These are phyloP conservation scores for Halichondria panicea DNA, from an alignment of 37 sponge, comb jelly and placozoan species.

Conservation along the genomic window DNA sequence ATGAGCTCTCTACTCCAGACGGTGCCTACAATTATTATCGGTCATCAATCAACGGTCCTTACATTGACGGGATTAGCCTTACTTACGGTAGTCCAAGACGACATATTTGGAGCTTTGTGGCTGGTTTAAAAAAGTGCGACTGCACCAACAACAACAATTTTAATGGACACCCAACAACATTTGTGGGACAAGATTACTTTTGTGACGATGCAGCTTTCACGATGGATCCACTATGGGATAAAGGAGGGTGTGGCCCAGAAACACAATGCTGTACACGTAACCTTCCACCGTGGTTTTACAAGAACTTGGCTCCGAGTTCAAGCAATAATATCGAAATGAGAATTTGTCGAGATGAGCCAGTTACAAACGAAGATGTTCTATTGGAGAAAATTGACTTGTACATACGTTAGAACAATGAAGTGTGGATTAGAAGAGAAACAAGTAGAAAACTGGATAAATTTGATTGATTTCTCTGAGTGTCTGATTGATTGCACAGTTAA, in stretches of 20 bases:
- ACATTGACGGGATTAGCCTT: conserved; percentile 13
- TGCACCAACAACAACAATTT: conserved; percentile 1
- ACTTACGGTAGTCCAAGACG: conserved; percentile 4
- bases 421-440: too few species aligned
- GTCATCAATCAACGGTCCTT: background rate
- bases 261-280: background rate
- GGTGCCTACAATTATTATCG: background rate
- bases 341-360: background rate
- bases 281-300: conserved; percentile 34
- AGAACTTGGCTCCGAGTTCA: background rate
- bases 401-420: too few species aligned
- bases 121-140: background rate
- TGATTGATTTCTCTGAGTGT: too few species aligned
- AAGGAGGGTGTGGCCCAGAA: conserved; percentile 1
- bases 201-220: conserved; percentile 7
- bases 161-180: background rate
- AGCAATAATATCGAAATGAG: conserved; percentile 22
- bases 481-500: too few species aligned
- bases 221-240: conserved; percentile 27
- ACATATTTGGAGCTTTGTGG: conserved; percentile 29
- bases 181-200: conserved; percentile 30
- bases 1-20: conserved; percentile 16
- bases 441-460: too few species aligned
- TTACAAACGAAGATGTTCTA: background rate
- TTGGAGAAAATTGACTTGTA: background rate